Base-by-base conservation (phyloP, 2,797 vertebrate species). In the Epinephelus malabaricus region DNA sequence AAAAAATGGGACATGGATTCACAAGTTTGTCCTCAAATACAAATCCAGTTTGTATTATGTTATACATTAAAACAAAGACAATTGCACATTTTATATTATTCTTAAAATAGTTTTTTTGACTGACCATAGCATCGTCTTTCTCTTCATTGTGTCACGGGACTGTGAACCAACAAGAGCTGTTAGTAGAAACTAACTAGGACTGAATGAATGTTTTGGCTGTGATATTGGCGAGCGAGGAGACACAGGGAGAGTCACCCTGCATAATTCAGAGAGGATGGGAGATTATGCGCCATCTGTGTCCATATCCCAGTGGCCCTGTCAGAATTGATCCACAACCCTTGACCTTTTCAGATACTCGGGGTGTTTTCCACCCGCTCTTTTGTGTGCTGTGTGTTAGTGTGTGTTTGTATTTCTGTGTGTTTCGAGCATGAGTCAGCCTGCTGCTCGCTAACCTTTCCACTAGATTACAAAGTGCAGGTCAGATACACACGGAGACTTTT, bases 211-310 rank as follows among this genome's bases (percentile, higher is more conserved):
- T 87, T 84, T 84, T 83, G 76, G 78, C 82, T 69, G 78, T 62
- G 58, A 85, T 83, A 87, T 77, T 84, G 80, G 83, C 69, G 55
- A 23, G 61, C 72, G 76, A 73, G 49, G 61, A 64, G 59, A 72
- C 51, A 62, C 46, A 21, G 38, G 18, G 69, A 38, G 27, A 58
- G 80, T 76, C 81, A 73, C 38, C 7, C 86, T 90, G 86, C 87
- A 92, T 93, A 88, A 94, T 89, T 93, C 92, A 93, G 92, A 81
- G 71, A 86, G 89, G 88, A 90, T 58, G 69, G 76, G 74, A 84
- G 89, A 94, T 93, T 90, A 93, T 89, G 78, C 71, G 0, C 89
- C 93, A 93, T 94, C 92, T 94, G 93, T 90, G 88, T 82, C 83
- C 87, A 76, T 81, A 82, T 93, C 91, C 92, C 88, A 17, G 80